Base-by-base conservation (phyloP, 1,140 invertebrate genomes). In the Cyrtorhinus lividipennis region DNA sequence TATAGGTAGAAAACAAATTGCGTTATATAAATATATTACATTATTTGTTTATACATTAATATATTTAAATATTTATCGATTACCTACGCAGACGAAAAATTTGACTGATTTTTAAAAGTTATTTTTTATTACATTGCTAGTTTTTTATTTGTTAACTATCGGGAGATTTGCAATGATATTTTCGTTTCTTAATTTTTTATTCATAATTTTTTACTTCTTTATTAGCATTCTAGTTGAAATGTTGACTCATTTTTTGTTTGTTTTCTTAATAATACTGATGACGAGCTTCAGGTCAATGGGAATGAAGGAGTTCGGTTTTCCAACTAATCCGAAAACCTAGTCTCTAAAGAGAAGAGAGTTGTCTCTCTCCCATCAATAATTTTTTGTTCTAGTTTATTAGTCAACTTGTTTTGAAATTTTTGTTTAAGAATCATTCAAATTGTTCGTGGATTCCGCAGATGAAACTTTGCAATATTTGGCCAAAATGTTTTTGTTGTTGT, bases 161-260 rank as follows among this genome's bases (percentile, higher is more conserved):
- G 23, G 45, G 60, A 23, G 38, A 27, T 46, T 61, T 61, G 59
- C 59, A 48, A 61, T 64, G 26, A 58, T 61, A n/a, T n/a, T n/a
- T 61, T 64, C 56, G 24, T 60, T 56, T 53, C n/a, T 60, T 24
- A 44, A 60, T 64, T 60, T 64, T 24, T 53, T 23, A 24, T 57
- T 62, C 45, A 58, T 18, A 24, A 58, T 63, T 63, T 63, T 63
- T 63, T 30, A 58, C 57, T 48, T 24, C 61, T 58, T 45, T 64
- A 61, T 61, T 64, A 48, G 48, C 25, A 62, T 30, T 63, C 56
- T 63, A 63, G 62, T 48, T 63, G 57, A n/a, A 63, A 63, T 59
- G 62, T 63, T 63, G 53, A 53, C 45, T 25, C 23, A 44, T 53
- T 30, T 57, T 63, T 63, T 63, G 56, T 63, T 63, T 63, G 58